phyloP scores from a whole-genome alignment of 2,113 vertebrate species.

The Columbina picui region DNA sequence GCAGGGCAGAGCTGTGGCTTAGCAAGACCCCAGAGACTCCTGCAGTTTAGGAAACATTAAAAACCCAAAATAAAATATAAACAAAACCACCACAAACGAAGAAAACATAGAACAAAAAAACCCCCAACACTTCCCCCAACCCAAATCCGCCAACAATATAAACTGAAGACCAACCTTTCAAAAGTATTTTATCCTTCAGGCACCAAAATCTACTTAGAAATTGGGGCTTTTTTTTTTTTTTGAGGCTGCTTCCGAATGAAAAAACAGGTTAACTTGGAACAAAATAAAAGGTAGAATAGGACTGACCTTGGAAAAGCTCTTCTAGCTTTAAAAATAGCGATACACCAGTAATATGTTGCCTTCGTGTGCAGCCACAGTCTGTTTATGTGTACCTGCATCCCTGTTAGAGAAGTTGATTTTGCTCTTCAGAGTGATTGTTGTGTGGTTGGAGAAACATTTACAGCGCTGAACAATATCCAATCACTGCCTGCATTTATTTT shows the following conservation, averaged over 20 bases:
- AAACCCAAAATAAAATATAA: background rate
- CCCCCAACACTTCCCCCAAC: background rate
- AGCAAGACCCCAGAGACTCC: background rate
- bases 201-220: background rate
- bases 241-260: background rate
- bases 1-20: background rate
- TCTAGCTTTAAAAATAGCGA: background rate
- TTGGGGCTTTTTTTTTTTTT: background rate
- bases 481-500: conserved; percentile 60
- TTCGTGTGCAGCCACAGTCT: background rate
- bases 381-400: background rate
- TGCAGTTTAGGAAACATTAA: background rate
- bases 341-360: background rate
- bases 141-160: background rate
- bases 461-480: conserved; percentile 59
- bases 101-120: background rate
- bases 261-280: background rate
- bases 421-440: background rate
- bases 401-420: background rate
- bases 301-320: background rate
- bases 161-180: background rate
- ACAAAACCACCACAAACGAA: no score
- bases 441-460: conserved; percentile 47
- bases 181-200: background rate
- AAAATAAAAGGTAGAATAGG: background rate